Conservation (phyloP, 2,888 invertebrate genomes). For the Branchipolynoe longqiensis region DNA sequence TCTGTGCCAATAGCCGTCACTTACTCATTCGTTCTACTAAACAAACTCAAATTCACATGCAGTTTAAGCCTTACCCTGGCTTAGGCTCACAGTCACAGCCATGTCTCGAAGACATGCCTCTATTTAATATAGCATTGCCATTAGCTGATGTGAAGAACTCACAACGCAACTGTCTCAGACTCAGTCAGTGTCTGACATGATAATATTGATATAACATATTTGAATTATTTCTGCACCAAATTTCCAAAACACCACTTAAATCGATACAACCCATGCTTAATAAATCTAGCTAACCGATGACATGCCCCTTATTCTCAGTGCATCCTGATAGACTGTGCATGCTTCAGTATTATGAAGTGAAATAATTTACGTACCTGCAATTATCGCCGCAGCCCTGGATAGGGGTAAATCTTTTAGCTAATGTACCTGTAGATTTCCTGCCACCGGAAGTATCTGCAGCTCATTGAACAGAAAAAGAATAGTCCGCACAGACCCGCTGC, state of each 20-base stretch:
- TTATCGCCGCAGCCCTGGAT: too few species aligned
- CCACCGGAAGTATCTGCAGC: background rate
- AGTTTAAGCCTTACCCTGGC: too few species aligned
- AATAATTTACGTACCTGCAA: conserved; percentile 15
- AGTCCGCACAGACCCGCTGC: background rate
- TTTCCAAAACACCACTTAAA: background rate
- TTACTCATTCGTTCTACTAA: too few species aligned
- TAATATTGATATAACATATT: background rate
- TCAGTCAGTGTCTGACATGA: background rate
- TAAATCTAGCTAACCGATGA: background rate
- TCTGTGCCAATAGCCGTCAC: too few species aligned
- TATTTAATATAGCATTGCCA: too few species aligned
- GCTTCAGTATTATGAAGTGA: conserved; percentile 2
- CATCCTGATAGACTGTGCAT: background rate
- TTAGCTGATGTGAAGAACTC: too few species aligned
- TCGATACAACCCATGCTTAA: conserved; percentile 2
- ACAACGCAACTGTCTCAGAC: too few species aligned
- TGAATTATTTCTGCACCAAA: background rate
- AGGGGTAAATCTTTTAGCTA: background rate
- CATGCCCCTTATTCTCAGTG: background rate
- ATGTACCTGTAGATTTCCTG: background rate
- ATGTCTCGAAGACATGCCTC: too few species aligned
- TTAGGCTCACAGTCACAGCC: background rate
- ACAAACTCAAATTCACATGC: too few species aligned
- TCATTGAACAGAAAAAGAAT: too few species aligned